Base-by-base conservation (phyloP, 2,113 vertebrate genomes). In the Pelodiscus sinensis region DNA sequence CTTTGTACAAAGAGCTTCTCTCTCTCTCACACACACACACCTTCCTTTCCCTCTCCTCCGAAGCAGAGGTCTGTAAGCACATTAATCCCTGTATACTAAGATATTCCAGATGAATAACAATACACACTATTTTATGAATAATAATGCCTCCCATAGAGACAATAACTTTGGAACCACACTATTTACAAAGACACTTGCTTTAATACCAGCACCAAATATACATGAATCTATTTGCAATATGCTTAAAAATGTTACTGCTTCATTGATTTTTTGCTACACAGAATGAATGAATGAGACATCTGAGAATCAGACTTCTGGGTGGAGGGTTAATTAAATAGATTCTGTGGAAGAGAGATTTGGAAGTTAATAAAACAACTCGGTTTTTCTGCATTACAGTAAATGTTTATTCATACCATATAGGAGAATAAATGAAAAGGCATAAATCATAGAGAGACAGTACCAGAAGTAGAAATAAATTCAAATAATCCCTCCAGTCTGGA, bases 161-260 rank as follows among this genome's bases (percentile, higher is more conserved):
- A 94, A 80, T 88, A 94, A 85, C 29, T 96, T 93, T 89, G 75
- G 75, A 95, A 65, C 91, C 75, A 9, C 71, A 62, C 87, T 96
- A 92, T 92, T 94, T 91, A 29, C 68, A 93, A 92, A 75, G 89
- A 94, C 86, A 21, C 38, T 95, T 97, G 78, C 94, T 84, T 94
- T 95, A 90, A 7, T 27, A 87, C 78, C 62, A 77, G 55, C 88
- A 80, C 38, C 79, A 62, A 86, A 35, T 24, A 73, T 24, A 65
- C 58, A 60, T 81, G 54, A 60, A 24, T n/a, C 31, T 52, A 27
- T 82, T 89, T 94, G 54, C 75, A 94, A 92, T 83, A 80, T 44
- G 65, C 56, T 89, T 92, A 18, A 92, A 96, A 88, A 78, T 84
- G 62, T 83, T 77, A 6, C 44, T 82, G 73, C 79, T 95, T 84